Percentiles rank a stretch among this genome's conserved stretches.
Evolutionary conservation across 2,888 invertebrate species (phyloP).

Genomic region (Dorcus parallelipipedus): DNA sequence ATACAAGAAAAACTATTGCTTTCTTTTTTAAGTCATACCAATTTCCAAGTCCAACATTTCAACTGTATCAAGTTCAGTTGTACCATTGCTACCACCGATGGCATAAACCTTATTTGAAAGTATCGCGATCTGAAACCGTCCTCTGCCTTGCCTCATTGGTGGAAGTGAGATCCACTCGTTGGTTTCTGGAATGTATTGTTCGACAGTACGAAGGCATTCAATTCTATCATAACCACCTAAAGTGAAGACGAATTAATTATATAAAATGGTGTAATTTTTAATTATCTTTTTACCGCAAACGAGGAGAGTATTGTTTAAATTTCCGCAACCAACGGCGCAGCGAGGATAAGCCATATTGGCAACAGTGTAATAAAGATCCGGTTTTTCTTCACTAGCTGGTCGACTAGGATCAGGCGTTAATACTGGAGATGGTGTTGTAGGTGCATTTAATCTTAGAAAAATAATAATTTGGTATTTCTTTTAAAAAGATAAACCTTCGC

Average conservation of each 20-base stretch:
- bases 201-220: conserved; percentile 73
- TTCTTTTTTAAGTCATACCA: conserved; percentile 45
- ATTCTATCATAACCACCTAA: conserved; percentile 78
- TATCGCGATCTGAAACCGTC: conserved; percentile 74
- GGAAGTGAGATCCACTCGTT: conserved; percentile 69
- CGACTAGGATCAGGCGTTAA: conserved; percentile 45
- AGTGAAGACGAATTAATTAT: neutral
- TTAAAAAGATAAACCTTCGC: neutral
- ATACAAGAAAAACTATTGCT: neutral
- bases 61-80: conserved; percentile 71
- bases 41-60: conserved; percentile 58
- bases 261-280: no score
- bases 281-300: conserved; percentile 64
- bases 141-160: conserved; percentile 71
- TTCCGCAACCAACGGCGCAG: conserved; percentile 74
- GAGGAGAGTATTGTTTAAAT: conserved; percentile 65
- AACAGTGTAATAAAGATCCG: conserved; percentile 56
- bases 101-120: conserved; percentile 69
- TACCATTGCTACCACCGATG: conserved; percentile 81
- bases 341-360: conserved; percentile 65
- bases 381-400: conserved; percentile 51
- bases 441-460: conserved; percentile 42
- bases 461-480: neutral
- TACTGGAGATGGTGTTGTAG: conserved; percentile 47
- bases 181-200: conserved; percentile 66